phyloP scores from a whole-genome alignment of 2,888 invertebrate species.

The Ellobium chinense region DNA sequence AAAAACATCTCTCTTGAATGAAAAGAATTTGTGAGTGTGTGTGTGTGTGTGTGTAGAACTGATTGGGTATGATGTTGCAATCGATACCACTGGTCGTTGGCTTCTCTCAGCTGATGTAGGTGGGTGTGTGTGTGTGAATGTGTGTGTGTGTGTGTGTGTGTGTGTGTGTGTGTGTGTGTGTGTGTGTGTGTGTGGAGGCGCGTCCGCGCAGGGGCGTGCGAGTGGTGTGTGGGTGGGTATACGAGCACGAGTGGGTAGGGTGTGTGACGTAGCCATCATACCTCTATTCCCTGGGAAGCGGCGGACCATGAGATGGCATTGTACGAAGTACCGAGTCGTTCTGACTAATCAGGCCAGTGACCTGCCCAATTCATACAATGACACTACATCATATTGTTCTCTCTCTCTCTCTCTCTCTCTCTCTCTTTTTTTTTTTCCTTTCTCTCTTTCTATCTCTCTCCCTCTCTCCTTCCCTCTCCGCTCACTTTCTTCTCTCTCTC shows the following conservation, averaged over 20 bases:
- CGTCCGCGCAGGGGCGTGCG: neutral
- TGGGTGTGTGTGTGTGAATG: neutral
- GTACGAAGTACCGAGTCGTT: no score
- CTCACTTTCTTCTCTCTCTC: neutral
- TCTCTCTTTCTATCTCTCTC: neutral
- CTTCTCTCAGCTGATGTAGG: no score
- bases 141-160: conserved; percentile 2
- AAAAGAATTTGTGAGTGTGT: no score
- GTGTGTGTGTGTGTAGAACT: neutral
- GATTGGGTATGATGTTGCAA: no score
- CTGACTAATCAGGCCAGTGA: no score
- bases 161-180: conserved; percentile 16
- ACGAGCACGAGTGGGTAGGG: neutral
- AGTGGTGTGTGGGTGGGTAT: neutral
- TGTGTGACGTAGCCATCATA: no score
- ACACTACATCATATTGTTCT: neutral
- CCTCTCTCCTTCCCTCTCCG: neutral
- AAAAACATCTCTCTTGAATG: no score
- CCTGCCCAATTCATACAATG: no score
- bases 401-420: neutral
- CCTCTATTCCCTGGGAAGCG: no score
- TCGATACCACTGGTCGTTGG: no score
- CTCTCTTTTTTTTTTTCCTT: neutral
- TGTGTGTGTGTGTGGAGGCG: neutral
- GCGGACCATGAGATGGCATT: no score